Evolutionary conservation across 2,797 vertebrate species (phyloP).

Genomic region (Delichon dasypus): DNA sequence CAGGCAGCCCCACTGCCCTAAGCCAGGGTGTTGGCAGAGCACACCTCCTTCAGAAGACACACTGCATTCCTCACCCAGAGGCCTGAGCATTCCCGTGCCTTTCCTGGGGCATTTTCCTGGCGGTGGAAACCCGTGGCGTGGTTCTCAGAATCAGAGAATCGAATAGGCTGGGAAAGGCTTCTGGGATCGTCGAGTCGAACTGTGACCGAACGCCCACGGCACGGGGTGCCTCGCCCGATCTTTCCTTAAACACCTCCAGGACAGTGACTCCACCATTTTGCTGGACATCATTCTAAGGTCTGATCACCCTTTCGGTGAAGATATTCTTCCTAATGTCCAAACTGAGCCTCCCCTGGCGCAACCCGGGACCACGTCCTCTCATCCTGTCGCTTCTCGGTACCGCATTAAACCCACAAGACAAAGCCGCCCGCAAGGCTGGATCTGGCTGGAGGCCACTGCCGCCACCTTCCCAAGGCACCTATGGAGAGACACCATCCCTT

Average conservation of each 20-base stretch:
- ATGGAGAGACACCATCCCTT: fast-evolving
- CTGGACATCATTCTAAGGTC: not conserved
- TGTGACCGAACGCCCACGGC: fast-evolving
- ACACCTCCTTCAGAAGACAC: not conserved
- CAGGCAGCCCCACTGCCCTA: not conserved
- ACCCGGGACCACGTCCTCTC: fast-evolving
- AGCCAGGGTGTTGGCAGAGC: not conserved
- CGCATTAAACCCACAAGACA: fast-evolving
- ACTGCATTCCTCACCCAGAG: not conserved
- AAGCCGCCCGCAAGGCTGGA: not conserved
- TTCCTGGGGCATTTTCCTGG: not conserved
- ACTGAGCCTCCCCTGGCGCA: not conserved
- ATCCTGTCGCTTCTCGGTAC: not conserved
- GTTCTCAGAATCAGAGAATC: not conserved
- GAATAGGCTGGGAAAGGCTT: fast-evolving
- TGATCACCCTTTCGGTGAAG: not conserved
- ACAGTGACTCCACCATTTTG: not conserved
- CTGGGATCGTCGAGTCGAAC: fast-evolving
- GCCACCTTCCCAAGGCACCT: not conserved
- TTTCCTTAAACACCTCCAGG: not conserved
- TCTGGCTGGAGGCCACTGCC: not conserved
- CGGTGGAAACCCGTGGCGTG: not conserved
- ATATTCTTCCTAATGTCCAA: not conserved
- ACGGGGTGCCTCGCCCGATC: fast-evolving
- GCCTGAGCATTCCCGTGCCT: not conserved